phyloP scores from a whole-genome alignment of 2,113 vertebrate genomes.

The Cynoglossus semilaevis region DNA sequence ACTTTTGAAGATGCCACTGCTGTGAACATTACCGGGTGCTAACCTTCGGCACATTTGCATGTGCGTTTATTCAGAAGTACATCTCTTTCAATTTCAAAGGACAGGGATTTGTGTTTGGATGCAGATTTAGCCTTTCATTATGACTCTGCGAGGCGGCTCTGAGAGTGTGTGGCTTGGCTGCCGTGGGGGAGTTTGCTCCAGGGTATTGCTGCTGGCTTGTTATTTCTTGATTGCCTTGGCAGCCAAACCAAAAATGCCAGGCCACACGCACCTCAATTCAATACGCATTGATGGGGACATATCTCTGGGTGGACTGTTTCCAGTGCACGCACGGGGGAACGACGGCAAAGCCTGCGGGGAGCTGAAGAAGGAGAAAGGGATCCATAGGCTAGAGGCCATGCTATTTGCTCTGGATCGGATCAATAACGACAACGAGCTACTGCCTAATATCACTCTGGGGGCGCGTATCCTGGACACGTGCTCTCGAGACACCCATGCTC shows the following conservation, averaged over 20 bases:
- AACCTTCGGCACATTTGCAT: constrained; percentile 58
- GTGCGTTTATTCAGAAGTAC: constrained; percentile 41
- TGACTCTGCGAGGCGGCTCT: constrained; percentile 61
- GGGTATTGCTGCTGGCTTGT: constrained; percentile 61
- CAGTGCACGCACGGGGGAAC: constrained; percentile 85
- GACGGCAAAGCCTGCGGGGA: constrained; percentile 93
- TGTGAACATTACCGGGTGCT: constrained; percentile 46
- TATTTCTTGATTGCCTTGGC: constrained; percentile 70
- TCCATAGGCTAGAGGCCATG: constrained; percentile 96
- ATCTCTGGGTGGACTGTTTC: constrained; percentile 92
- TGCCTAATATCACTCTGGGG: constrained; percentile 94
- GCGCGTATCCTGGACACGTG: constrained; percentile 95
- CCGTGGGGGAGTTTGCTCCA: constrained; percentile 34
- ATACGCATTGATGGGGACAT: constrained; percentile 97
- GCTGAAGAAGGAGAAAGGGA: constrained; percentile 95
- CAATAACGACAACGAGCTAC: constrained; percentile 93
- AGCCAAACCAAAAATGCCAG: constrained; percentile 86
- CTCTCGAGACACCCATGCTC: constrained; percentile 92
- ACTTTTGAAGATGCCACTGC: constrained; percentile 57
- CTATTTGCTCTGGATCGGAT: constrained; percentile 93
- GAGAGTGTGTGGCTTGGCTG: constrained; percentile 45
- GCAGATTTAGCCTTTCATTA: constrained; percentile 65
- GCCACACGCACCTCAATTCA: constrained; percentile 92
- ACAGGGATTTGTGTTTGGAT: constrained; percentile 59
- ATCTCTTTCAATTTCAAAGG: constrained; percentile 59